Evolutionary conservation across 2,797 vertebrate species (phyloP).

Genomic region (Melopsittacus undulatus): DNA sequence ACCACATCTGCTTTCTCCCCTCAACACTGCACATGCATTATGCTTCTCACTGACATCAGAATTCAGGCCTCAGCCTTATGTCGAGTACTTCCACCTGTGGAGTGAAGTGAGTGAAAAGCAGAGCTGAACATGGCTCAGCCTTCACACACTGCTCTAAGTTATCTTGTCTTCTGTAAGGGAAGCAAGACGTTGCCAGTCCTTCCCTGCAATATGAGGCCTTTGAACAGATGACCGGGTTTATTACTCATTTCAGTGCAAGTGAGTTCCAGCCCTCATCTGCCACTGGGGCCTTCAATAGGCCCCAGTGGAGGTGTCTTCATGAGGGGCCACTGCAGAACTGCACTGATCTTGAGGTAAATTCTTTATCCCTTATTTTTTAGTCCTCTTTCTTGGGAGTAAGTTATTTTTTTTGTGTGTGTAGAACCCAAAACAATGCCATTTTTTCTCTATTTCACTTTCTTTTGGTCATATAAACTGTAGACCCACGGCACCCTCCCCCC

Average conservation of each 20-base stretch:
- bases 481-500: background rate
- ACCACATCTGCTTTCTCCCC: background rate
- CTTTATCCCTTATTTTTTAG: background rate
- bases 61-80: background rate
- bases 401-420: background rate
- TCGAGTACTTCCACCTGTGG: background rate
- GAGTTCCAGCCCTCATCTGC: background rate
- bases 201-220: background rate
- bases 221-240: background rate
- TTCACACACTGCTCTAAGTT: fast-evolving
- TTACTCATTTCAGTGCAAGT: background rate
- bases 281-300: background rate
- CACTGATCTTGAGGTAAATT: background rate
- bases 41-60: background rate
- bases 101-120: fast-evolving
- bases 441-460: background rate
- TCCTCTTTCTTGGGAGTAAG: background rate
- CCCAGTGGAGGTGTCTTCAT: background rate
- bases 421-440: background rate
- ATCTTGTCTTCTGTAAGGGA: background rate
- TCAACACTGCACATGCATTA: background rate
- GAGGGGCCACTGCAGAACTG: background rate
- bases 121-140: fast-evolving
- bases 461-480: background rate
- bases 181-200: background rate